These are phyloP conservation scores for Labeo calbasu DNA, from an alignment of 2,797 vertebrate genomes.

Conservation along the genomic window DNA sequence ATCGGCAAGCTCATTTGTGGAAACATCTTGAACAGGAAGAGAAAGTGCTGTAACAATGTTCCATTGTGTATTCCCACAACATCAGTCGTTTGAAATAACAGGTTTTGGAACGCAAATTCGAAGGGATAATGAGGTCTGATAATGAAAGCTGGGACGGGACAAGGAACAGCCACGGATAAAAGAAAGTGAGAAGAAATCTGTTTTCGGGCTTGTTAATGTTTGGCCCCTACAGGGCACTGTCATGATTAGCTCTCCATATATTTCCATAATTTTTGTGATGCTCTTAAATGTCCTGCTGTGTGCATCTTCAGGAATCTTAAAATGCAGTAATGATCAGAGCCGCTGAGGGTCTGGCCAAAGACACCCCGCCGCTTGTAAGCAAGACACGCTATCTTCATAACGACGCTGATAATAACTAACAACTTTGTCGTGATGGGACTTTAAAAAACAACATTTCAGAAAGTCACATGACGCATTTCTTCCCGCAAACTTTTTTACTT, in stretches of 20 bases:
- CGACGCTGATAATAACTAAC: slow-evolving; percentile 14
- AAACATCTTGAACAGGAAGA: slow-evolving; percentile 18
- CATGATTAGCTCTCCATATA: slow-evolving; percentile 85
- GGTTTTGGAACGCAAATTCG: slow-evolving; percentile 69
- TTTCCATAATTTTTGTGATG: slow-evolving; percentile 86
- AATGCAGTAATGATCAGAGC: slow-evolving; percentile 71
- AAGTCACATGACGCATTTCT: neutral
- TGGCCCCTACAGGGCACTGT: slow-evolving; percentile 77
- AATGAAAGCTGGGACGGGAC: slow-evolving; percentile 70
- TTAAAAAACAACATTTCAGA: neutral
- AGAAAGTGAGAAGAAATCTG: slow-evolving; percentile 69
- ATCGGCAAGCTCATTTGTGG: neutral
- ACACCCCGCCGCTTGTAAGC: slow-evolving; percentile 26
- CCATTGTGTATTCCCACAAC: slow-evolving; percentile 23
- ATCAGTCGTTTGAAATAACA: slow-evolving; percentile 60
- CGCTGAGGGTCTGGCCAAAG: slow-evolving; percentile 49
- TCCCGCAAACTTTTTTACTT: neutral
- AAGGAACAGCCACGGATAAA: slow-evolving; percentile 75
- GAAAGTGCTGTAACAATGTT: slow-evolving; percentile 37
- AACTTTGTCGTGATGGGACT: neutral
- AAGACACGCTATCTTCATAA: slow-evolving; percentile 26
- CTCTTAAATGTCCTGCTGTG: slow-evolving; percentile 79
- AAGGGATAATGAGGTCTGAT: slow-evolving; percentile 76
- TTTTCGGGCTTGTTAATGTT: slow-evolving; percentile 76
- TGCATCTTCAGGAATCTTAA: slow-evolving; percentile 75